Base-by-base conservation (phyloP, 2,113 vertebrate species). In the Turnix velox region DNA sequence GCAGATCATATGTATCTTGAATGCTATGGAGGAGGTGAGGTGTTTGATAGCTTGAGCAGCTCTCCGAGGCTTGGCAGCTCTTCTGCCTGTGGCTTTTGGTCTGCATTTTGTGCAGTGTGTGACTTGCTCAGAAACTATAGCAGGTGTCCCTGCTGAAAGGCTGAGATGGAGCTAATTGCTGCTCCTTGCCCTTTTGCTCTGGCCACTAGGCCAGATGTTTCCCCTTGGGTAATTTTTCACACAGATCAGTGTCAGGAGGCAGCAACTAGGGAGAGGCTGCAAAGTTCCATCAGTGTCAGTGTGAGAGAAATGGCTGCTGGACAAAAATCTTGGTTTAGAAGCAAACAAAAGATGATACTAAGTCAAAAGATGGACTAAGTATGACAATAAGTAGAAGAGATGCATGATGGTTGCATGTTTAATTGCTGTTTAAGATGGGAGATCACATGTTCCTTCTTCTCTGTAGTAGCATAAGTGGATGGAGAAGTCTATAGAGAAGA, bases 341-440 rank as follows among this genome's bases (percentile, higher is more conserved):
- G 54, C 6, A 59, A 72, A 35, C 8, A 20, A 18, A 59, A 37
- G 23, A 14, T 24, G 9, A 6, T 43, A 18, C 16, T n/a, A n/a
- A 76, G 18, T 78, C 12, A 20, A 15, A 19, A 9, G n/a, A 42
- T 49, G 48, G 46, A 49, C 42, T 12, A 14, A 37, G n/a, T 17
- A 10, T 5, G 30, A n/a, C 0, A 1, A 6, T 10, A 7, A 1
- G 1, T 15, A 27, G 59, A 35, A 27, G 52, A 66, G 20, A 33
- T 0, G 0, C 0, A 0, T 4, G 3, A 24, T 13, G 4, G 30
- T 52, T 79, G 54, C 6, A 49, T 51, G 22, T 10, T 10, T 35
- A 39, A 5, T 5, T 72, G 52, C 17, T 91, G 31, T 65, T 76
- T 46, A 45, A 43, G 61, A 16, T 66, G n/a, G 48, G 55, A 81